These are phyloP conservation scores for Odocoileus virginianus DNA, from an alignment of 2,113 vertebrate species.

Conservation along the genomic window DNA sequence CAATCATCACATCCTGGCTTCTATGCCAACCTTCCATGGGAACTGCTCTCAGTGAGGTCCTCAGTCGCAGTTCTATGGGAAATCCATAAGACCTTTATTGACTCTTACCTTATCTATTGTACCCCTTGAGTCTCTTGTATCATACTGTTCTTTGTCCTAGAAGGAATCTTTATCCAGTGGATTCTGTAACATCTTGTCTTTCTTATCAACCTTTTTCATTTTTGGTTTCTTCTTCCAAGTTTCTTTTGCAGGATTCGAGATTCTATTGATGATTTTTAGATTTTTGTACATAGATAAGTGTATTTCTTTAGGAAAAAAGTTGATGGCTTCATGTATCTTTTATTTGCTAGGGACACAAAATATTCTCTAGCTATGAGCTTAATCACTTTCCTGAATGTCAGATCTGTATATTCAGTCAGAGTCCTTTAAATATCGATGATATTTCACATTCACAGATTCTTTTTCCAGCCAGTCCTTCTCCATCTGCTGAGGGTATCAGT, in stretches of 20 bases:
- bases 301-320: neutral
- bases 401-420: neutral
- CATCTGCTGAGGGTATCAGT: neutral
- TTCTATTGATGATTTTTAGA: neutral
- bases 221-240: neutral
- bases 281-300: neutral
- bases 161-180: neutral
- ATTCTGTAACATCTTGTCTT: neutral
- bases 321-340: neutral
- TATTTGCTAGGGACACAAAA: neutral
- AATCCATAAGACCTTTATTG: neutral
- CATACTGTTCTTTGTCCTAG: neutral
- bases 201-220: neutral
- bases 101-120: neutral
- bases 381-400: neutral
- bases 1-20: neutral
- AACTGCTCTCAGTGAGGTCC: neutral
- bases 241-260: neutral
- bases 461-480: neutral
- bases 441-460: neutral
- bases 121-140: neutral
- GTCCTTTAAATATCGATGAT: neutral
- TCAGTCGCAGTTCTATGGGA: neutral
- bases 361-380: neutral
- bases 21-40: accelerated